These are phyloP conservation scores for Eurosta solidaginis DNA, from an alignment of 1,140 invertebrate genomes.

Conservation along the genomic window DNA sequence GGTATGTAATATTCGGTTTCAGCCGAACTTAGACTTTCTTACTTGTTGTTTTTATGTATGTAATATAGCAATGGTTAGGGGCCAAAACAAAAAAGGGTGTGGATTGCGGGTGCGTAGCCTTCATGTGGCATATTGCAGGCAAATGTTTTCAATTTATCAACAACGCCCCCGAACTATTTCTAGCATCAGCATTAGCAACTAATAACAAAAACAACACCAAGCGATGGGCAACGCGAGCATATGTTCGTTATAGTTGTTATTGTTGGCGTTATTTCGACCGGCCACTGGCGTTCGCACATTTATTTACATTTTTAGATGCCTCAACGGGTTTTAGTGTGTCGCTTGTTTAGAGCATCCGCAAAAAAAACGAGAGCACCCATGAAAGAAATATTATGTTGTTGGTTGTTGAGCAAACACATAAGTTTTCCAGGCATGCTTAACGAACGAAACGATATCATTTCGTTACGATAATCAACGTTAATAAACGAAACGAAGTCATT, in stretches of 20 bases:
- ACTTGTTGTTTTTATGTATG: too few relatives aligned
- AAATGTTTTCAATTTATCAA: slow-evolving; percentile 29
- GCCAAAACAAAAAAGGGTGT: too few relatives aligned
- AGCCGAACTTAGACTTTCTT: too few relatives aligned
- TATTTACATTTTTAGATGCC: not conserved
- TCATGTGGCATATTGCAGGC: slow-evolving; percentile 11
- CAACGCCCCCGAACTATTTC: slow-evolving; percentile 1
- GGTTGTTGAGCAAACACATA: too few relatives aligned
- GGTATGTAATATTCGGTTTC: too few relatives aligned
- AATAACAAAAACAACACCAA: not conserved
- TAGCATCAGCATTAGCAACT: not conserved
- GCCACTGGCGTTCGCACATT: not conserved
- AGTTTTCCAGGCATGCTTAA: too few relatives aligned
- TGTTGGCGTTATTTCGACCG: not conserved
- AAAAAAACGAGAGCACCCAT: slow-evolving; percentile 7
- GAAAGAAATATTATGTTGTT: not conserved
- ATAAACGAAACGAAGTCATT: too few relatives aligned
- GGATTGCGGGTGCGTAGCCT: not conserved
- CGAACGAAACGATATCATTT: too few relatives aligned
- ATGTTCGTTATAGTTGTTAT: not conserved
- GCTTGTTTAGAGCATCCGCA: not conserved
- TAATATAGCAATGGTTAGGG: too few relatives aligned
- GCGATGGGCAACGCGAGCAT: not conserved
- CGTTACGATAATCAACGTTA: too few relatives aligned
- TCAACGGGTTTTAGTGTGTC: not conserved